phyloP scores from a whole-genome alignment of 2,888 invertebrate genomes.

The Watsonalla cultraria region DNA sequence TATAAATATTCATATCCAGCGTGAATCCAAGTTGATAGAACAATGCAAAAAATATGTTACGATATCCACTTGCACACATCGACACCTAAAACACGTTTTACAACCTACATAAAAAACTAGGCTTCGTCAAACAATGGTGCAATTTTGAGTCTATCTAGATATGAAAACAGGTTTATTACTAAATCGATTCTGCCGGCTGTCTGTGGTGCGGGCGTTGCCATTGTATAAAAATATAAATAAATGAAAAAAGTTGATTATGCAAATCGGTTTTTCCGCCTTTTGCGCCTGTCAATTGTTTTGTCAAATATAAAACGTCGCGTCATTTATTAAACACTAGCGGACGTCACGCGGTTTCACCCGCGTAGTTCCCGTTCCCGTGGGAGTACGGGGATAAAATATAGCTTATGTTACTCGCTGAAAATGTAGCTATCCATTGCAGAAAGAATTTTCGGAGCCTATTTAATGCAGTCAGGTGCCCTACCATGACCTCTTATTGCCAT shows the following conservation, averaged over 20 bases:
- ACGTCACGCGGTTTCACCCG: too few relatives aligned
- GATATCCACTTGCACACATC: conserved; percentile 18
- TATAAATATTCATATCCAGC: too few relatives aligned
- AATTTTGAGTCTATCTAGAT: conserved; percentile 49
- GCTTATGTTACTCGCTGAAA: too few relatives aligned
- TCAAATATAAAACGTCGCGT: not conserved
- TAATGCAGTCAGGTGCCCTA: too few relatives aligned
- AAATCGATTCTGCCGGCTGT: conserved; percentile 30
- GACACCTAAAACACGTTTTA: conserved; percentile 23
- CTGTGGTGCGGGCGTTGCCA: conserved; percentile 20
- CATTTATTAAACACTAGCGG: not conserved
- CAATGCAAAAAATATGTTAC: conserved; percentile 12
- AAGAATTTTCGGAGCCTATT: too few relatives aligned
- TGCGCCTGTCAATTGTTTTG: conserved; percentile 5
- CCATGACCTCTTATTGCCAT: too few relatives aligned
- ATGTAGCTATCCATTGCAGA: too few relatives aligned
- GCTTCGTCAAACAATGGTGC: conserved; percentile 43
- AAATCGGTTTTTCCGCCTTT: conserved; percentile 2
- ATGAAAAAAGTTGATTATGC: conserved; percentile 6
- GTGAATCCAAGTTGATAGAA: conserved; percentile 7
- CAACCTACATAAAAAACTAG: conserved; percentile 45
- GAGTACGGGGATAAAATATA: too few relatives aligned
- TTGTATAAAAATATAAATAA: conserved; percentile 20
- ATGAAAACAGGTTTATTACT: conserved; percentile 50
- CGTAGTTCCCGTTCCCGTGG: too few relatives aligned